Percentiles rank a stretch among this genome's conserved stretches.
Conservation (phyloP, 2,113 vertebrate species). For the Sula dactylatra region DNA sequence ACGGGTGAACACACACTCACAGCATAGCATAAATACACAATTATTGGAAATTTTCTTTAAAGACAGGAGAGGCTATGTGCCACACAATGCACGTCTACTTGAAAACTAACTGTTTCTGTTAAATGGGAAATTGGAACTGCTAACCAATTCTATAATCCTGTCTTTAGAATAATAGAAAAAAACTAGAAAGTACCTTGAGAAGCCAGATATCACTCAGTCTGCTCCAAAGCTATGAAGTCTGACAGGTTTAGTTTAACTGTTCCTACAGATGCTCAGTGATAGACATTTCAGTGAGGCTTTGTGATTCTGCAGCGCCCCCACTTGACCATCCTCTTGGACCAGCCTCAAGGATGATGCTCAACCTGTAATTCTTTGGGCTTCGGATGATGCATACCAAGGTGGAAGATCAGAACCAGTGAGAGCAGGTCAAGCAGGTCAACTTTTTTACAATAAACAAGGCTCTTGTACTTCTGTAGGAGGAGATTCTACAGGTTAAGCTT, state of each 20-base stretch:
- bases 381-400: not conserved
- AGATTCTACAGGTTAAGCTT: not conserved
- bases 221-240: not conserved
- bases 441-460: not conserved
- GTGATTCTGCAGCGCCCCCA: not conserved
- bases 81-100: fast-evolving
- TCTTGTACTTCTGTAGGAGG: not conserved
- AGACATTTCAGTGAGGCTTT: not conserved
- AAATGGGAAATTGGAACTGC: not conserved
- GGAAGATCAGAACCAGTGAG: not conserved
- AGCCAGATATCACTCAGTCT: not conserved
- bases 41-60: not conserved
- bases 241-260: not conserved
- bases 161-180: not conserved
- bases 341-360: not conserved
- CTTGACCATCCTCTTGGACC: not conserved
- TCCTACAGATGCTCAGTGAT: not conserved
- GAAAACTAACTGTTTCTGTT: not conserved
- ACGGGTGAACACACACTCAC: not conserved
- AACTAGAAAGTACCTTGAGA: not conserved
- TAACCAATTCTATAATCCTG: not conserved
- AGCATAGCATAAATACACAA: not conserved
- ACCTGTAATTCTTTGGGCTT: not conserved
- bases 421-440: not conserved
- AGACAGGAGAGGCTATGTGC: not conserved